These are phyloP conservation scores for Antheraea mylitta DNA, from an alignment of 1,140 invertebrate species.

Conservation along the genomic window DNA sequence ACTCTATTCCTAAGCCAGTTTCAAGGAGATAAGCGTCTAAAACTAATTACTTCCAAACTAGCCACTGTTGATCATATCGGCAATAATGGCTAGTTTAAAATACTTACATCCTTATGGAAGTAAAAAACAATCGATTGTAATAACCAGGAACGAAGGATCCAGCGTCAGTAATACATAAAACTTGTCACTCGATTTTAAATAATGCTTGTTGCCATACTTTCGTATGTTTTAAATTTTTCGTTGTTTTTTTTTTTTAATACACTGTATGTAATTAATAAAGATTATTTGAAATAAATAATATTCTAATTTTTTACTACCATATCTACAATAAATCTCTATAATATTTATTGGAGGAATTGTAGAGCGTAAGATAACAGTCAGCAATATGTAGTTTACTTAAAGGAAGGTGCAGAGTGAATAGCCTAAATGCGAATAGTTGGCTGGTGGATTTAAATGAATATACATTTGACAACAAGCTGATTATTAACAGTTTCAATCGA, in stretches of 20 bases:
- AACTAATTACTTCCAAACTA: background rate
- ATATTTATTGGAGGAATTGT: background rate
- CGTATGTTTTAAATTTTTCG: constrained; percentile 52
- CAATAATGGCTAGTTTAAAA: background rate
- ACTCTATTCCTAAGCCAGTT: constrained; percentile 37
- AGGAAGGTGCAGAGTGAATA: no score
- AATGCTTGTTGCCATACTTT: constrained; percentile 62
- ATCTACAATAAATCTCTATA: background rate
- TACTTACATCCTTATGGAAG: background rate
- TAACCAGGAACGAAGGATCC: constrained; percentile 20
- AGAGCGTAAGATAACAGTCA: background rate
- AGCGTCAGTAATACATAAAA: constrained; percentile 22
- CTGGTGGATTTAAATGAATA: no score
- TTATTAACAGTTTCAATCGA: no score
- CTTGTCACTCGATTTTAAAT: constrained; percentile 36
- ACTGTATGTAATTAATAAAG: constrained; percentile 37
- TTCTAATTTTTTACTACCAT: background rate
- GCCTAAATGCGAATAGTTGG: no score
- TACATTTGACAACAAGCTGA: no score
- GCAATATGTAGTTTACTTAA: no score
- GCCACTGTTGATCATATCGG: background rate
- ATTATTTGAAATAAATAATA: constrained; percentile 21
- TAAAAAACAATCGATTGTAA: constrained; percentile 6
- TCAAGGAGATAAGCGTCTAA: constrained; percentile 37
- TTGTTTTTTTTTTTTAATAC: constrained; percentile 43